phyloP scores from a whole-genome alignment of 2,113 vertebrate species.

The Orcinus orca region DNA sequence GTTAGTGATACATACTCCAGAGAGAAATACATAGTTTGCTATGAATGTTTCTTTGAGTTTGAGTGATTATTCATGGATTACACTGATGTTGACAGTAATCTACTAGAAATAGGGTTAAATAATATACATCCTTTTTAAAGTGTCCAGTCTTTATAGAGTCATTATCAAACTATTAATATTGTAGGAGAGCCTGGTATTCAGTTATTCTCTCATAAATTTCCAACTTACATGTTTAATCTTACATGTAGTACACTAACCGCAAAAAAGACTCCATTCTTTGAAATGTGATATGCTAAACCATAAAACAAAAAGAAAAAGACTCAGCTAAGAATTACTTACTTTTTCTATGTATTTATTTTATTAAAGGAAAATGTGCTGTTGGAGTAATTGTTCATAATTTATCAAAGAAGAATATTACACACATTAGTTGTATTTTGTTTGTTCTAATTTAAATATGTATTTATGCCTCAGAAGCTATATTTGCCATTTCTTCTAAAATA shows the following conservation, averaged over 20 bases:
- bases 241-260: neutral
- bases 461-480: neutral
- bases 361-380: neutral
- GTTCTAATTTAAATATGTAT: neutral
- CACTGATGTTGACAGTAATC: neutral
- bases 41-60: no score
- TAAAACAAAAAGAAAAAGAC: neutral
- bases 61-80: neutral
- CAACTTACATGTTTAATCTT: conserved; percentile 29
- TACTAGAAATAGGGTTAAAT: neutral
- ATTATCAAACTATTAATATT: neutral
- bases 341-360: neutral
- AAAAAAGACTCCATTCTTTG: neutral
- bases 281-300: neutral
- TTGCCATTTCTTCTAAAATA: neutral
- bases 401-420: neutral
- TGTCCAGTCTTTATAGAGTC: neutral
- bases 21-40: neutral
- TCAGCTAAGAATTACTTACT: neutral
- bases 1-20: neutral
- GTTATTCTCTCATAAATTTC: neutral
- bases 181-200: neutral
- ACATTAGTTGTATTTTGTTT: neutral
- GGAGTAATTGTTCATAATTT: neutral
- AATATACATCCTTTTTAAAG: neutral